Percentiles rank a stretch among this genome's conserved stretches.
phyloP scores from a whole-genome alignment of 2,888 invertebrate species.

The Pristionchus exspectatus region DNA sequence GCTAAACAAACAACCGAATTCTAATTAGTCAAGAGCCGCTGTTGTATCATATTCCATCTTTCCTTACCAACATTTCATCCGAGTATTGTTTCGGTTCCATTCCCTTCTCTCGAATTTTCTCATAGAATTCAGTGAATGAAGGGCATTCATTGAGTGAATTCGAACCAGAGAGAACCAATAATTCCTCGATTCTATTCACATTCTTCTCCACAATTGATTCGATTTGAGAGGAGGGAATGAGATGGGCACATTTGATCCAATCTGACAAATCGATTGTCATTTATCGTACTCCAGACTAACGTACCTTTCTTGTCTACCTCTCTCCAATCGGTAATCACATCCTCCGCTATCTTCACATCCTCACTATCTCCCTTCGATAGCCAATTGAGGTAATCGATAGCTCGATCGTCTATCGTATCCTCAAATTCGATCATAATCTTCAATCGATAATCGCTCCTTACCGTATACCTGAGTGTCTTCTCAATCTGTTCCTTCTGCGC shows the following conservation, averaged over 20 bases:
- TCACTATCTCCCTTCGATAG: neutral
- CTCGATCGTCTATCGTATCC: conserved; percentile 24
- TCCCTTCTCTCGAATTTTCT: neutral
- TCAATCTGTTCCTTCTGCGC: neutral
- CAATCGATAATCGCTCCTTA: neutral
- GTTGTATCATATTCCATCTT: too few relatives aligned
- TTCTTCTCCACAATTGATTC: neutral
- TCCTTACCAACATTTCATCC: conserved; percentile 39
- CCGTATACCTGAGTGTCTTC: neutral
- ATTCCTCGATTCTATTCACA: neutral
- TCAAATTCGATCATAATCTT: neutral
- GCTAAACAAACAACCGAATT: neutral
- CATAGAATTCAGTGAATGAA: conserved; percentile 41
- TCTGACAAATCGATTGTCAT: neutral
- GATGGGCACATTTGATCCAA: conserved; percentile 27
- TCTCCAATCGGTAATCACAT: neutral
- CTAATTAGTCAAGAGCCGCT: too few relatives aligned
- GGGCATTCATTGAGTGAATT: conserved; percentile 11
- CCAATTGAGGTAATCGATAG: conserved; percentile 11
- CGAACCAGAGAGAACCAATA: conserved; percentile 41
- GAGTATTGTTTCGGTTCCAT: conserved; percentile 34
- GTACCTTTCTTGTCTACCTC: neutral
- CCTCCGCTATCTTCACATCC: neutral
- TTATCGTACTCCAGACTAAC: neutral
- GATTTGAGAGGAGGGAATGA: neutral